Percentiles rank a stretch among this genome's conserved stretches.
Conservation (phyloP, 2,113 vertebrate genomes). For the Larimichthys polyactis region DNA sequence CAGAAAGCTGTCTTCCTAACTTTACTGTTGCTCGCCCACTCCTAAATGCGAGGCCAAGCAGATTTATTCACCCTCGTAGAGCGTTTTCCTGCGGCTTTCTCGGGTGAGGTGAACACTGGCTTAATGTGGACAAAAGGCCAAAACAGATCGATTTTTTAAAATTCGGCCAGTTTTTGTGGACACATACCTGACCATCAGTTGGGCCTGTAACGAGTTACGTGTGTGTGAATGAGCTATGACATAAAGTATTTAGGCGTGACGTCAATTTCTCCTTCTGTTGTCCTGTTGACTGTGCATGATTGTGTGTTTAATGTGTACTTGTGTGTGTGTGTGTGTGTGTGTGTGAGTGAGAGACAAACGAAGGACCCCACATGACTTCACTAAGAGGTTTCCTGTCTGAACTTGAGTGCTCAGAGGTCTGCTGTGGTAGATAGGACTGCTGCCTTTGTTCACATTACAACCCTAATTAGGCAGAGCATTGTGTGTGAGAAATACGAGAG, state of each 20-base stretch:
- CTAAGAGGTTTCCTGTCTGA: conserved; percentile 63
- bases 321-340: not conserved
- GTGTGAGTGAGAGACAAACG: conserved; percentile 6
- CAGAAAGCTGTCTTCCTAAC: not conserved
- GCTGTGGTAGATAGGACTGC: conserved; percentile 71
- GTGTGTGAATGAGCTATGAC: not conserved
- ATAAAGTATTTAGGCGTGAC: not conserved
- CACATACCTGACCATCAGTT: not conserved
- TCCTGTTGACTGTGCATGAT: not conserved
- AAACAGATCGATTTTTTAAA: not conserved
- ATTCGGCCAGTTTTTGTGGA: not conserved
- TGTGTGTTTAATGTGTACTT: conserved; percentile 25
- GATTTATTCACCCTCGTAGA: not conserved
- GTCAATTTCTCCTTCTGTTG: not conserved
- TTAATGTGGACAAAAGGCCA: not conserved
- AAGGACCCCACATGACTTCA: conserved; percentile 48
- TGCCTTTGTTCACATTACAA: conserved; percentile 80
- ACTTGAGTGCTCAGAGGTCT: conserved; percentile 62
- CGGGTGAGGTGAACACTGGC: not conserved
- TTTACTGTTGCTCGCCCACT: not conserved
- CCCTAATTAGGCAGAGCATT: conserved; percentile 79
- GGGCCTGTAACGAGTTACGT: too few relatives aligned
- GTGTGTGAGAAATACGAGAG: conserved; percentile 77
- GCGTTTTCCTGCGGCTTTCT: not conserved
- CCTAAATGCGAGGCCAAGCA: not conserved